Conservation (phyloP, 1,140 invertebrate genomes). For the Musca vetustissima region DNA sequence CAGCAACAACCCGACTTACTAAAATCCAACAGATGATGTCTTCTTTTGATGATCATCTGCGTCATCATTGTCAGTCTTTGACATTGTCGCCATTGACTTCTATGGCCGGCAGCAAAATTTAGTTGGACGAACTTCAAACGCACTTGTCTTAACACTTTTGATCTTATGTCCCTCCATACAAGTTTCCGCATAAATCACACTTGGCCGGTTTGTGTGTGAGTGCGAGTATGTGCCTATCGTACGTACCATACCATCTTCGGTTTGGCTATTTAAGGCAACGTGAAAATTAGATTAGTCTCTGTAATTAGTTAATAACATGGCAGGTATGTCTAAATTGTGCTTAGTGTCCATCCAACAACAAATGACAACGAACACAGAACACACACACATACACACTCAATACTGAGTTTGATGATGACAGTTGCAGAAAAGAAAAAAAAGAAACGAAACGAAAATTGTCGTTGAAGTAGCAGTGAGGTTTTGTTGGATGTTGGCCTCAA, state of each 20-base stretch:
- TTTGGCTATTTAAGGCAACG: constrained; percentile 11
- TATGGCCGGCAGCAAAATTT: too few relatives aligned
- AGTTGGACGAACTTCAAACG: too few relatives aligned
- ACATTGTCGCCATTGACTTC: too few relatives aligned
- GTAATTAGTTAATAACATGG: constrained; percentile 57
- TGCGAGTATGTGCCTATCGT: background rate
- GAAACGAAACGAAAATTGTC: too few relatives aligned
- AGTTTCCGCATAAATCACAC: constrained; percentile 24
- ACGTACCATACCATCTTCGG: background rate
- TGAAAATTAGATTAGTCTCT: constrained; percentile 52
- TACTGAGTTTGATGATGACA: background rate
- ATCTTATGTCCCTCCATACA: background rate
- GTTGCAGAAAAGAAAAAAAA: background rate
- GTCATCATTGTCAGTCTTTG: too few relatives aligned
- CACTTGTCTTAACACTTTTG: too few relatives aligned
- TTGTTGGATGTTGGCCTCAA: too few relatives aligned
- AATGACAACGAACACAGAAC: constrained; percentile 8
- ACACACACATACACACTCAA: too few relatives aligned
- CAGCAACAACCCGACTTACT: too few relatives aligned
- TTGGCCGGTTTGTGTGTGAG: background rate
- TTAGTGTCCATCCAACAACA: constrained; percentile 28
- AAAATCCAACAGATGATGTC: too few relatives aligned
- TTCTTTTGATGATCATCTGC: too few relatives aligned
- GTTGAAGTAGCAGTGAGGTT: background rate
- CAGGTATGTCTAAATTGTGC: constrained; percentile 54